Base-by-base conservation (phyloP, 2,797 vertebrate species). In the Adelosebastes latens region DNA sequence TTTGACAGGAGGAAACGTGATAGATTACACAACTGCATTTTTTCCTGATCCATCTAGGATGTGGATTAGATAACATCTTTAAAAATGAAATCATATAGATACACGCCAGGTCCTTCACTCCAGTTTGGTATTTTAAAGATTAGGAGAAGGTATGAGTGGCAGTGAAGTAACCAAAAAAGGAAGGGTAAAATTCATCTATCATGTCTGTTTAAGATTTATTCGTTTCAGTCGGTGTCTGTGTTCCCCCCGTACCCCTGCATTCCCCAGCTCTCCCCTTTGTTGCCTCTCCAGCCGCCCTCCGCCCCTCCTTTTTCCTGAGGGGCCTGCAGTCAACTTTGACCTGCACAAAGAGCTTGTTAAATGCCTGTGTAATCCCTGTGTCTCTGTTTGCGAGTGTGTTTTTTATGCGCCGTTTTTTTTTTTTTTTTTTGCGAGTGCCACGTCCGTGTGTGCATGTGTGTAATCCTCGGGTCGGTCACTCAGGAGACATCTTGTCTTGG, bases 321-420 rank as follows among this genome's bases (percentile, higher is more conserved):
- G 92, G 82, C 89, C 88, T 82, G 79, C 79, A 34, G 88, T 95
- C 89, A 96, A 94, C 95, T 96, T 92, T 95, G 95, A 95, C 93
- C 95, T 82, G 86, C 87, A 89, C 79, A 80, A 91, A 95, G 93
- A 94, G 94, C 95, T 95, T 93, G 93, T 94, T 94, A 96, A 95
- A 96, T 95, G 89, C 92, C 94, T 95, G 90, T 89, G 89, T 94
- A 96, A 96, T 96, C 94, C 94, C 79, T 34, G 75, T 27, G 81
- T 86, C 89, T 88, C 84, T 88, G 80, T 89, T 87, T 87, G 89
- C n/a, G 22, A 56, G 71, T 63, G 58, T 79, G 84, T 80, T 85
- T 56, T 56, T 82, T 71, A 85, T 84, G 84, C 62, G 22, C 46
- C 1, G 3, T 36, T 29, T 49, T 49, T 29, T 79, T 78, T 27